Percentiles rank a stretch among this genome's conserved stretches.
Evolutionary conservation across 2,888 invertebrate species (phyloP).

Genomic region (Synergus umbraculus): DNA sequence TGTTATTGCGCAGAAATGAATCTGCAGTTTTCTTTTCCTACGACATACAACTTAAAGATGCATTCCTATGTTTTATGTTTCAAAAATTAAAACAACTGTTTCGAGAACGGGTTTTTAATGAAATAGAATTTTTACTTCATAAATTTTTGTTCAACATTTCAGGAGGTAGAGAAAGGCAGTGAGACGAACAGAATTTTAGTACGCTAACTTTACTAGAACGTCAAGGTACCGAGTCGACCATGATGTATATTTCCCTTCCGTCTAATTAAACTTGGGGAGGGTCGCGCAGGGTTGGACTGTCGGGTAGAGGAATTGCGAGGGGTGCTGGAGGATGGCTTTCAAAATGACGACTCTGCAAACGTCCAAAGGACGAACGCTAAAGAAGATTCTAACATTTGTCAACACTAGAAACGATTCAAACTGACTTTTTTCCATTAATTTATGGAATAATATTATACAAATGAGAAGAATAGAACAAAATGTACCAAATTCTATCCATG

Average conservation of each 20-base stretch:
- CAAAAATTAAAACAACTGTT: neutral
- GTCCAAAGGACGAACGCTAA: slow-evolving; percentile 8
- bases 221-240: slow-evolving; percentile 61
- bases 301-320: slow-evolving; percentile 46
- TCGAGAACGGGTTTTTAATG: neutral
- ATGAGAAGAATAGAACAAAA: neutral
- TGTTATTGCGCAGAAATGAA: slow-evolving; percentile 55
- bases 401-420: neutral
- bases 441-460: neutral
- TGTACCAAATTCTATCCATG: neutral
- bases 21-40: slow-evolving; percentile 43
- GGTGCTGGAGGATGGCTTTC: slow-evolving; percentile 60
- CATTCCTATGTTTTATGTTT: neutral
- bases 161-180: neutral
- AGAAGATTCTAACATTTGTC: neutral
- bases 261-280: slow-evolving; percentile 71
- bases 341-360: slow-evolving; percentile 62
- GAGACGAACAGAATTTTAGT: slow-evolving; percentile 10
- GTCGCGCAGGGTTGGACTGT: slow-evolving; percentile 62
- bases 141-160: neutral
- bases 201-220: neutral
- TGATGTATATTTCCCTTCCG: slow-evolving; percentile 70
- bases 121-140: neutral
- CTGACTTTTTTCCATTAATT: neutral
- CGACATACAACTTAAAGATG: neutral